Base-by-base conservation (phyloP, 1,140 invertebrate genomes). In the Linepithema humile region DNA sequence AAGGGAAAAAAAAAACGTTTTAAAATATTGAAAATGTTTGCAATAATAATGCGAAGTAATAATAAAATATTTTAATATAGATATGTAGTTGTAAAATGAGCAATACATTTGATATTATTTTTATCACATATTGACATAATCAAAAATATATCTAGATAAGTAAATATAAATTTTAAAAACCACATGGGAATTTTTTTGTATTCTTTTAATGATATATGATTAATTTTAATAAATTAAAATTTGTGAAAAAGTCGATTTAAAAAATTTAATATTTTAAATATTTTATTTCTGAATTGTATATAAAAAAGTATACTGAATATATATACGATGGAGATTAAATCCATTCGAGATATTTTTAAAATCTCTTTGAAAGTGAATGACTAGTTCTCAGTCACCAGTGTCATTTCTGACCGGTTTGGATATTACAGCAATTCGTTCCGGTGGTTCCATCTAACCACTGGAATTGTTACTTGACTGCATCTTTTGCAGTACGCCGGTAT, bases 361-460 rank as follows among this genome's bases (percentile, higher is more conserved):
- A 60, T 60, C 10, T 43, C 6, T 57, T 26, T 4, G 35, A 29
- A 57, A 26, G 12, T n/a, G 17, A 53, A 0, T 9, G 9, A 43
- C 35, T 57, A 74, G 20, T 26, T 73, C 7, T 35, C 15, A 12
- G 43, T 45, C 43, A 15, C 5, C 10, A 59, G 35, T 57, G 50
- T 35, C 35, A 7, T 40, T 57, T 7, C 9, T 59, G 50, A 32
- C 62, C 38, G 62, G 38, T 65, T 43, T 12, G 6, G 15, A 67
- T 12, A 12, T 43, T 59, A 70, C 67, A 32, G 38, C 45, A 70
- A 43, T 74, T 74, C 55, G 55, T 75, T 60, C 26, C 12, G 26
- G n/a, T 75, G n/a, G n/a, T 48, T 32, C 72, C 72, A 75, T 60
- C 72, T 75, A 43, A 26, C 38, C 1, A 6, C 10, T 20, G 72